These are phyloP conservation scores for Epistrophe eligans DNA, from an alignment of 2,888 invertebrate genomes.

Conservation along the genomic window DNA sequence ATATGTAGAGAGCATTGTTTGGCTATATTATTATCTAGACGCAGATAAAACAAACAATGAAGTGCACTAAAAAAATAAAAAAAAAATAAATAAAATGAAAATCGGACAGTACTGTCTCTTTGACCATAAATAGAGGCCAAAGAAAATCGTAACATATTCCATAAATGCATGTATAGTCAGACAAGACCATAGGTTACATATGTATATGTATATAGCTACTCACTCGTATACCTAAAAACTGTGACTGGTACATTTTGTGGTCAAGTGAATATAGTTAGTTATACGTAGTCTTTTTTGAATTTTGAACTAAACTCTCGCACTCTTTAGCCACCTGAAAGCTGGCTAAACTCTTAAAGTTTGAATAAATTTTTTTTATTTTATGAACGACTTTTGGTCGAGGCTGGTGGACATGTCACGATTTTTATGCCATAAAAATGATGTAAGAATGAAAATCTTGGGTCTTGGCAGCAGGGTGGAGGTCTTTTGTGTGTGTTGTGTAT, in stretches of 20 bases:
- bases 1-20: background rate
- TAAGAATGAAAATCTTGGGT: slow-evolving; percentile 33
- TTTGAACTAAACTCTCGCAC: slow-evolving; percentile 19
- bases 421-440: slow-evolving; percentile 64
- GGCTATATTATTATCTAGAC: slow-evolving; percentile 51
- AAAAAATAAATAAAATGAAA: background rate
- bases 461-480: slow-evolving; percentile 12
- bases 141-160: slow-evolving; percentile 46
- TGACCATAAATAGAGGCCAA: slow-evolving; percentile 43
- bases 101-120: slow-evolving; percentile 36
- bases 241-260: slow-evolving; percentile 40
- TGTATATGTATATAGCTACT: background rate
- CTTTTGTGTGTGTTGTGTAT: background rate
- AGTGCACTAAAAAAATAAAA: slow-evolving; percentile 50
- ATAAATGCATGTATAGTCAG: slow-evolving; percentile 17
- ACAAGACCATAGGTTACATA: background rate
- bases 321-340: slow-evolving; percentile 30
- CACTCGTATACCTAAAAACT: background rate
- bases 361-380: slow-evolving; percentile 45
- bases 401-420: slow-evolving; percentile 67
- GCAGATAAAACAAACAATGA: slow-evolving; percentile 73
- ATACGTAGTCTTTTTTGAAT: slow-evolving; percentile 1
- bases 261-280: slow-evolving; percentile 56
- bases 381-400: slow-evolving; percentile 51
- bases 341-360: slow-evolving; percentile 19